A percentile compares a stretch with the other conserved stretches of the same genome.
Evolutionary conservation across 2,113 vertebrate species (phyloP).

Genomic region (Bufo gargarizans): DNA sequence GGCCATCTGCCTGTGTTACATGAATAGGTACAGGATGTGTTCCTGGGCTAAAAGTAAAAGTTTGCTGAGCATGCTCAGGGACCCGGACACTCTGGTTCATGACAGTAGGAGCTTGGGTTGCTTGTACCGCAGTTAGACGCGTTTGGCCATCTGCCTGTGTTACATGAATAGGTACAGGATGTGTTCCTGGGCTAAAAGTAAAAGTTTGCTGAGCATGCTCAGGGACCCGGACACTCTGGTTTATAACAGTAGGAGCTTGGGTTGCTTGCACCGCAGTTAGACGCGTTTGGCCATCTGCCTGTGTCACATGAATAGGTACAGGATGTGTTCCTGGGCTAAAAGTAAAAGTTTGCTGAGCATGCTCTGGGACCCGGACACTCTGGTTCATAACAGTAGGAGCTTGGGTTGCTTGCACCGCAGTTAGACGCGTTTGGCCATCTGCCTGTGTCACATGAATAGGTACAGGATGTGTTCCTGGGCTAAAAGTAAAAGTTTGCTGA

Average conservation of each 20-base stretch:
- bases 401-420: conserved; percentile 67
- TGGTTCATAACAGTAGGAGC: conserved; percentile 66
- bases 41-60: conserved; percentile 60
- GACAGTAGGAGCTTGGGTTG: conserved; percentile 67
- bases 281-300: no score
- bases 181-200: conserved; percentile 68
- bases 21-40: no score
- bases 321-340: no score
- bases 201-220: conserved; percentile 71
- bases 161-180: conserved; percentile 54
- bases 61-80: conserved; percentile 69
- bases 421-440: no score
- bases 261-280: no score
- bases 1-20: no score
- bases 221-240: conserved; percentile 62
- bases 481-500: conserved; percentile 72
- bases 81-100: conserved; percentile 68
- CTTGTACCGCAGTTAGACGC: conserved; percentile 54
- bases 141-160: no score
- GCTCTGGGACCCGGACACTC: conserved; percentile 43
- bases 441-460: no score
- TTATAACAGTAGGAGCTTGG: no score
- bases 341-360: no score
- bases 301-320: no score
- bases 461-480: conserved; percentile 58